Conservation (phyloP, 2,113 vertebrate species). For the Toxotes jaculatrix region DNA sequence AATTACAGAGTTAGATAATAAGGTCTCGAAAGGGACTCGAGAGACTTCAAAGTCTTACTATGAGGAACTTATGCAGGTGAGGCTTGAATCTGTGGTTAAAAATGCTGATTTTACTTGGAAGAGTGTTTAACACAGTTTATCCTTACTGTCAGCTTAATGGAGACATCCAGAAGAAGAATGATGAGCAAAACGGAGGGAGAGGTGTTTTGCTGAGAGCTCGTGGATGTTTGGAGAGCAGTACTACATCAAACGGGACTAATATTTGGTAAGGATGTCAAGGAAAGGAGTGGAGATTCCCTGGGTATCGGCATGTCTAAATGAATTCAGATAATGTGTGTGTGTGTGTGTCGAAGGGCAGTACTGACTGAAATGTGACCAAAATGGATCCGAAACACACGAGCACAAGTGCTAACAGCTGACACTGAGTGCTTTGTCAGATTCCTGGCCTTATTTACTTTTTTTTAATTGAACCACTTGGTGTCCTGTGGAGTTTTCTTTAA, state of each 20-base stretch:
- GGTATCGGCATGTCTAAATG: too few species aligned
- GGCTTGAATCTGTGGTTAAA: background rate
- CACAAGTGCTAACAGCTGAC: too few species aligned
- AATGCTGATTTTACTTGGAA: background rate
- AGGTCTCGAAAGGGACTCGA: slow-evolving; percentile 20
- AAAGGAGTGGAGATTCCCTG: background rate
- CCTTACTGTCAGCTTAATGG: slow-evolving; percentile 59
- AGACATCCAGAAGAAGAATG: slow-evolving; percentile 6
- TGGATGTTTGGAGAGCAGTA: slow-evolving; percentile 51
- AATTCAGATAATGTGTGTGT: too few species aligned
- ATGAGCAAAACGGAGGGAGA: slow-evolving; percentile 42
- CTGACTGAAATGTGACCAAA: too few species aligned
- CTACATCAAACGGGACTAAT: slow-evolving; percentile 31
- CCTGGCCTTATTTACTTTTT: too few species aligned
- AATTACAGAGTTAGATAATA: slow-evolving; percentile 54
- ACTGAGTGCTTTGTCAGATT: too few species aligned
- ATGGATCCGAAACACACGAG: too few species aligned
- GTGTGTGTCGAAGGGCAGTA: too few species aligned
- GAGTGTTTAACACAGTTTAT: background rate
- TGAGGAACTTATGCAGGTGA: slow-evolving; percentile 76
- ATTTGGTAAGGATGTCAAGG: slow-evolving; percentile 45
- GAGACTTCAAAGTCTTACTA: slow-evolving; percentile 54
- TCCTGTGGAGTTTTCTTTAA: background rate
- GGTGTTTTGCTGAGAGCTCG: slow-evolving; percentile 51
- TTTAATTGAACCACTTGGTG: too few species aligned